phyloP scores from a whole-genome alignment of 2,888 invertebrate genomes.

The Phlogophora meticulosa region DNA sequence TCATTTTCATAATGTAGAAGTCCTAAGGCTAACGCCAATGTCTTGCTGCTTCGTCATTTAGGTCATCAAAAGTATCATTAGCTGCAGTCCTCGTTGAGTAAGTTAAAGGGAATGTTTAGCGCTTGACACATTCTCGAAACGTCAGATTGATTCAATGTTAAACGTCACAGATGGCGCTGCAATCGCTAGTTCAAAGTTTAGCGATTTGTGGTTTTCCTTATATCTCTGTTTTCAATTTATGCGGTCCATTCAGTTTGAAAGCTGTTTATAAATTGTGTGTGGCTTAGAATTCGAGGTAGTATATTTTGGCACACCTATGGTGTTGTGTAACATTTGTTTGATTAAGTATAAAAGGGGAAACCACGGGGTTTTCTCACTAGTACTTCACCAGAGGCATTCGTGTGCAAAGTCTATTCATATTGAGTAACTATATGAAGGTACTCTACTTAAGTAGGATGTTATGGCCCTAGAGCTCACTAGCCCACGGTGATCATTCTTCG shows the following conservation, averaged over 20 bases:
- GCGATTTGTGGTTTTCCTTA: slow-evolving; percentile 55
- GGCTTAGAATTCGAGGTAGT: slow-evolving; percentile 32
- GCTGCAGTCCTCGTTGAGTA: slow-evolving; percentile 38
- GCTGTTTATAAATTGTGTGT: slow-evolving; percentile 31
- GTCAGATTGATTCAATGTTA: slow-evolving; percentile 32
- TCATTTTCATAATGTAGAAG: slow-evolving; percentile 5
- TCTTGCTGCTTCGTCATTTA: slow-evolving; percentile 47
- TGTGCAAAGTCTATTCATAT: neutral
- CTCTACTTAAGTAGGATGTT: neutral
- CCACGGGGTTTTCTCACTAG: neutral
- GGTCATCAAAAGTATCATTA: slow-evolving; percentile 51
- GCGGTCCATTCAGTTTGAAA: slow-evolving; percentile 33
- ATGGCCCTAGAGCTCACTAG: neutral
- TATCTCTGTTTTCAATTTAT: slow-evolving; percentile 47
- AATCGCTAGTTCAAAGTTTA: slow-evolving; percentile 30
- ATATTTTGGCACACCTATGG: slow-evolving; percentile 38
- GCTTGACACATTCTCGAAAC: slow-evolving; percentile 41
- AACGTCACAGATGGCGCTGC: slow-evolving; percentile 42
- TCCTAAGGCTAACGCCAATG: slow-evolving; percentile 22
- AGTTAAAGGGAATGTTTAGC: slow-evolving; percentile 34
- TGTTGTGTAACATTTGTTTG: slow-evolving; percentile 30
- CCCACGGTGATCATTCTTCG: slow-evolving; percentile 13
- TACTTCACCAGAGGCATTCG: neutral
- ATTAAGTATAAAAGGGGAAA: neutral
- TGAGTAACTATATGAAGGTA: neutral